Base-by-base conservation (phyloP, 2,888 invertebrate species). In the Crepidodera aurea region DNA sequence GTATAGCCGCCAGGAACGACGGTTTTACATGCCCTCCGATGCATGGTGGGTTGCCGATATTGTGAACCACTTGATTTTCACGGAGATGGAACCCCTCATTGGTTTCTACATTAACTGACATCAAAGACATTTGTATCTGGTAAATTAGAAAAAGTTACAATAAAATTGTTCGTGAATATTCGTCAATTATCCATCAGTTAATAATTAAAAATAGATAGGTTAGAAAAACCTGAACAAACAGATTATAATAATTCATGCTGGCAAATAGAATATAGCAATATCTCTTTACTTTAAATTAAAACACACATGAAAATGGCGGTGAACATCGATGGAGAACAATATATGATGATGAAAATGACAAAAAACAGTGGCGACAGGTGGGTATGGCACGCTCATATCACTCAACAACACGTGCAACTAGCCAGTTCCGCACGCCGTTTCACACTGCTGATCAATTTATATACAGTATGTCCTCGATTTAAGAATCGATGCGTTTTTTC, bases 341-440 rank as follows among this genome's bases (percentile, higher is more conserved):
- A 53, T 39, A 71, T 71, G 69, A 62, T 58, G 64, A 71, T 67
- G 67, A 68, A 59, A 13, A 56, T 61, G 56, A 61, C 42, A 59
- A 55, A 62, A 59, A 64, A 66, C 67, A 67, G 71, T 71, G 71
- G 72, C 76, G 79, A 79, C 77, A 79, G 77, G 77, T 76, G 73
- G 73, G 74, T 80, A 81, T 81, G 81, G 81, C 81, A 81, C 81
- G 80, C 78, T 79, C 78, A 73, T 79, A 81, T 81, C 80, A 80
- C 80, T 78, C 78, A 68, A 77, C 76, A 77, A 77, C 76, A 77
- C 76, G 77, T 78, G 77, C 78, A 71, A 74, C 74, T 75, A 72
- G 74, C 75, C 73, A 75, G 73, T 72, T 73, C 74, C 73, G 75
- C 77, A 73, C 78, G 74, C 76, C 69, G 70, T 73, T 73, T 71